Evolutionary conservation across 2,888 invertebrate species (phyloP).

Genomic region (Tipula lateralis): DNA sequence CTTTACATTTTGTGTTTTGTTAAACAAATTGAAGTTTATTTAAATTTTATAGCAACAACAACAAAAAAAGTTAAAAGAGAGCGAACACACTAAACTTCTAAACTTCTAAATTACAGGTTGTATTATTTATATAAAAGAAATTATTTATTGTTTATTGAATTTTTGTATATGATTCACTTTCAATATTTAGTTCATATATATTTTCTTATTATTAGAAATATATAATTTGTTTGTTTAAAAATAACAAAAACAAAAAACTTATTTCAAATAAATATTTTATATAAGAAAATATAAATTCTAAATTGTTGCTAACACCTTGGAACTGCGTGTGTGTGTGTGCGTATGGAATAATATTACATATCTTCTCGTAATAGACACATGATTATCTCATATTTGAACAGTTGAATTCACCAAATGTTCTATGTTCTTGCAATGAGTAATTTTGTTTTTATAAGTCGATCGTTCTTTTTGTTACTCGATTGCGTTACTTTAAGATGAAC

Average conservation of each 20-base stretch:
- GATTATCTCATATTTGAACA: conserved; percentile 19
- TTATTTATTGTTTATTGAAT: conserved; percentile 14
- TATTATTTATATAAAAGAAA: not conserved
- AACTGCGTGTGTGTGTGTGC: not conserved
- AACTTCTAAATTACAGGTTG: conserved; percentile 7
- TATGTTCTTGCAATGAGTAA: not conserved
- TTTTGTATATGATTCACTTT: conserved; percentile 1
- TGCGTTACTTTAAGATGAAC: not conserved
- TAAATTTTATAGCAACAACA: not conserved
- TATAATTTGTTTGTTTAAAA: not conserved
- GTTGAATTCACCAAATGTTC: conserved; percentile 1
- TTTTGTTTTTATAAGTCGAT: not conserved
- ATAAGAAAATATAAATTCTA: not conserved
- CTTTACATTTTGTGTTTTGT: not conserved
- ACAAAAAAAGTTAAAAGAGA: not conserved
- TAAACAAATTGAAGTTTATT: not conserved
- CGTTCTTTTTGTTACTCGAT: not conserved
- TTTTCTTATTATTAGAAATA: conserved; percentile 7
- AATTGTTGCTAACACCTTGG: not conserved
- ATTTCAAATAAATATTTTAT: not conserved
- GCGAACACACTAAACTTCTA: not conserved
- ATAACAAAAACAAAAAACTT: not conserved
- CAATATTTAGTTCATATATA: not conserved
- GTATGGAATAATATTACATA: not conserved
- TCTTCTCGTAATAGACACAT: not conserved